Percentiles rank a stretch among this genome's conserved stretches.
Evolutionary conservation across 2,797 vertebrate genomes (phyloP).

Genomic region (Lepidocolaptes lacrymiger): DNA sequence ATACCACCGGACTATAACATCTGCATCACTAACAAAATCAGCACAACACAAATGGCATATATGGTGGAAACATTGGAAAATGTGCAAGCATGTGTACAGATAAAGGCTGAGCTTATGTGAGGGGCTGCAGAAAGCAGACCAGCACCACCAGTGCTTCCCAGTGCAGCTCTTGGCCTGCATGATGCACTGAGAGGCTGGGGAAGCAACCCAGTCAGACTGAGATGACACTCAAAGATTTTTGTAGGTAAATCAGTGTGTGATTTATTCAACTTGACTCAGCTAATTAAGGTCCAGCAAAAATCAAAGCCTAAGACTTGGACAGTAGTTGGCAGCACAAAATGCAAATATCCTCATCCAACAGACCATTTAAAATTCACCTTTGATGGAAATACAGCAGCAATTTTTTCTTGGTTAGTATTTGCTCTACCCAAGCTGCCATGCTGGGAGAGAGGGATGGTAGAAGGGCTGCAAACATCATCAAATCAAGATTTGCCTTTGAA

Average conservation of each 20-base stretch:
- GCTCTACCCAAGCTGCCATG: neutral
- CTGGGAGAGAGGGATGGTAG: neutral
- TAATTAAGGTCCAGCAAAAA: neutral
- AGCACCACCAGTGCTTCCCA: neutral
- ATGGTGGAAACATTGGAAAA: neutral
- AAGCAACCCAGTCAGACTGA: neutral
- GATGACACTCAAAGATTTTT: neutral
- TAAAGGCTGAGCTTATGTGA: neutral
- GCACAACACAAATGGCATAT: neutral
- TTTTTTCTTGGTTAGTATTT: neutral
- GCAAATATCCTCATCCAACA: neutral
- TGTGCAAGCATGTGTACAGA: accelerated
- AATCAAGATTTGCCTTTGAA: neutral
- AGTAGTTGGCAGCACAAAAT: neutral
- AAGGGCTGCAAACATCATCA: neutral
- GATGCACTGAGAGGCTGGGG: neutral
- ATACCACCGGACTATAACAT: slow-evolving; percentile 28
- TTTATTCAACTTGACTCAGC: neutral
- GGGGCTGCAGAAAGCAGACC: neutral
- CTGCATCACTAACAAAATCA: slow-evolving; percentile 27
- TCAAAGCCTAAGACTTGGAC: neutral
- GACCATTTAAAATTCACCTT: neutral
- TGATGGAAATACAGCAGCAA: neutral
- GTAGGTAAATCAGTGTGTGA: neutral
- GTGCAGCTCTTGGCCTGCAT: neutral